Evolutionary conservation across 2,888 invertebrate species (phyloP), one percentile per base, ranked within the genome.

Genomic region (Andrena camellia): DNA sequence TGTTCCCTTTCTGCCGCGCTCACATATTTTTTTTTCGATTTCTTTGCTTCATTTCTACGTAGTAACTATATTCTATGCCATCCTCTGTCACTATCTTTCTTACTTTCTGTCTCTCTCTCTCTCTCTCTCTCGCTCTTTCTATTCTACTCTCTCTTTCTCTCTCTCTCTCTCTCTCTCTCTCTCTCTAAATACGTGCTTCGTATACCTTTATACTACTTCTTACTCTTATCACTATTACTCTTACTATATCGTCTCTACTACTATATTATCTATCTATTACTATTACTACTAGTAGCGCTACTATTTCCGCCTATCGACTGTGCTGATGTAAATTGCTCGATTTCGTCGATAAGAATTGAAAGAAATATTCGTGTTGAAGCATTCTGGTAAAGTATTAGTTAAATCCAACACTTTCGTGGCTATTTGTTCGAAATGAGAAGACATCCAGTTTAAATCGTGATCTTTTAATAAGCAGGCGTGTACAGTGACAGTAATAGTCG

Each of bases 171-270:
- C 42, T 81, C 75, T 78, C 8, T 79, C 57, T 82, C 70, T 81
- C 63, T 81, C 70, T 83, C 78, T 76, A 48, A 80, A 62, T 57
- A 81, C 63, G 67, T 81, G 59, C 64, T 75, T 84, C 72, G 86
- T 86, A 78, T 84, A 75, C 33, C 70, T 84, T 76, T 76, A 75
- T 75, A 86, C 69, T 78, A 77, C 63, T 74, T 88, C 81, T 84
- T 78, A 77, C 77, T 82, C 78, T 82, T 50, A 73, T 77, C 10
- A 78, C 80, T 84, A 80, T 78, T 81, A 86, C 82, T 88, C 72
- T 78, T 78, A 88, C 83, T 87, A 78, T 81, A 87, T 84, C 77
- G 68, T 83, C 78, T 84, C 83, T 88, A 81, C 75, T 76, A 81
- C 81, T 86, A 66, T 85, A 74, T 72, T 69, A 62, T 76, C 73